These are phyloP conservation scores for Callopanchax toddi DNA, from an alignment of 2,113 vertebrate genomes.

Conservation along the genomic window DNA sequence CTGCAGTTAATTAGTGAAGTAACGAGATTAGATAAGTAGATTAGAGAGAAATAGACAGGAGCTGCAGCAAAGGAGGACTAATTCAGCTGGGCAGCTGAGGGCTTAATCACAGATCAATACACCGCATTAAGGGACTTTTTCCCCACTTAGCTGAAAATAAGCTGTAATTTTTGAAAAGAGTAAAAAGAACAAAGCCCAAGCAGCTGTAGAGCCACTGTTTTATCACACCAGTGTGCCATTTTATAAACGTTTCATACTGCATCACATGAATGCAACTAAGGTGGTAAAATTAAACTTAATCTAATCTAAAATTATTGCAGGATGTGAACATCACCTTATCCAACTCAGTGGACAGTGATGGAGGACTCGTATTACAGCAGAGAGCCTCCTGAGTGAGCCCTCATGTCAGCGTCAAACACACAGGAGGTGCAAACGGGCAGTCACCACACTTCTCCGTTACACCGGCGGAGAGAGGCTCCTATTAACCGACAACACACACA, in stretches of 20 bases:
- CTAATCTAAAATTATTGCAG: too few relatives aligned
- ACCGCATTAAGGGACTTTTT: conserved; percentile 12
- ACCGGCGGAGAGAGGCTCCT: conserved; percentile 51
- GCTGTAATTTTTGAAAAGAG: neutral
- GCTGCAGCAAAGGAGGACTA: conserved; percentile 21
- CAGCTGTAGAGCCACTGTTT: conserved; percentile 33
- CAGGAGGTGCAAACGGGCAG: conserved; percentile 67
- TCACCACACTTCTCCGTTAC: conserved; percentile 69
- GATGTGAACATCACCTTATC: conserved; percentile 49
- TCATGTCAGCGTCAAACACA: conserved; percentile 66
- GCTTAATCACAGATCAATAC: conserved; percentile 33
- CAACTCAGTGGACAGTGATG: conserved; percentile 41
- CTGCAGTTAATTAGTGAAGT: conserved; percentile 69
- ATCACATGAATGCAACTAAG: too few relatives aligned
- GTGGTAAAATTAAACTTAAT: too few relatives aligned
- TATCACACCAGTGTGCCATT: too few relatives aligned
- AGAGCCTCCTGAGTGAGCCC: conserved; percentile 58
- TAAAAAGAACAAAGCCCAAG: too few relatives aligned
- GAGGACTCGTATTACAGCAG: conserved; percentile 56
- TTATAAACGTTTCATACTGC: neutral
- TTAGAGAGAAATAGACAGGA: conserved; percentile 53
- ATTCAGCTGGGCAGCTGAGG: conserved; percentile 47
- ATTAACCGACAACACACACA: conserved; percentile 59
- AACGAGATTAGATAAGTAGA: conserved; percentile 65
- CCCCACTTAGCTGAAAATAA: conserved; percentile 14